Conservation (phyloP, 2,888 invertebrate genomes). For the Lochmaea capreae region DNA sequence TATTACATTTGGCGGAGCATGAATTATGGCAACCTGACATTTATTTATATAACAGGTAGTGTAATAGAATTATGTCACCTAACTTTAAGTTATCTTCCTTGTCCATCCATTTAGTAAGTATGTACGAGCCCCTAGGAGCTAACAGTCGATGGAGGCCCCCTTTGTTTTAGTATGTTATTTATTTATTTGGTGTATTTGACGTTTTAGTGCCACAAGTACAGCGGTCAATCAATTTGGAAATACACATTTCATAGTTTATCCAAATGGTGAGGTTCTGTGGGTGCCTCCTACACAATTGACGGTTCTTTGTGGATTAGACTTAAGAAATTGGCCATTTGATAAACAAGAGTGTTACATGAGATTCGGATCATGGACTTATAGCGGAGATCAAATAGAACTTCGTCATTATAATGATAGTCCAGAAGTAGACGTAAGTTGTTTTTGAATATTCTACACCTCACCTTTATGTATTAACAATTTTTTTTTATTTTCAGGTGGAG, state of each 20-base stretch:
- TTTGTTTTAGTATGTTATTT: neutral
- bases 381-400: slow-evolving; percentile 71
- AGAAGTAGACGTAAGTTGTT: slow-evolving; percentile 51
- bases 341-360: slow-evolving; percentile 74
- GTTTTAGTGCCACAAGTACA: slow-evolving; percentile 70
- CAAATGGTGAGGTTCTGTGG: slow-evolving; percentile 72
- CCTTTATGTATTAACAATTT: no score
- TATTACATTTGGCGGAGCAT: slow-evolving; percentile 73
- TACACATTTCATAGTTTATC: slow-evolving; percentile 67
- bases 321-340: slow-evolving; percentile 82
- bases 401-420: slow-evolving; percentile 53
- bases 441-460: neutral
- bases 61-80: neutral
- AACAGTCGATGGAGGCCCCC: no score
- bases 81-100: neutral
- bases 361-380: slow-evolving; percentile 81
- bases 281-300: slow-evolving; percentile 77
- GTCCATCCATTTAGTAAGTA: no score
- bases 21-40: slow-evolving; percentile 86
- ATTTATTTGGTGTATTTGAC: neutral
- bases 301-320: slow-evolving; percentile 73
- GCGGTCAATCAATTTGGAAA: slow-evolving; percentile 72
- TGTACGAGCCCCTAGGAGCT: no score
- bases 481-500: slow-evolving; percentile 48
- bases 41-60: slow-evolving; percentile 75